Percentiles rank a stretch among this genome's conserved stretches.
phyloP scores from a whole-genome alignment of 2,113 vertebrate genomes.

The Arothron firmamentum region DNA sequence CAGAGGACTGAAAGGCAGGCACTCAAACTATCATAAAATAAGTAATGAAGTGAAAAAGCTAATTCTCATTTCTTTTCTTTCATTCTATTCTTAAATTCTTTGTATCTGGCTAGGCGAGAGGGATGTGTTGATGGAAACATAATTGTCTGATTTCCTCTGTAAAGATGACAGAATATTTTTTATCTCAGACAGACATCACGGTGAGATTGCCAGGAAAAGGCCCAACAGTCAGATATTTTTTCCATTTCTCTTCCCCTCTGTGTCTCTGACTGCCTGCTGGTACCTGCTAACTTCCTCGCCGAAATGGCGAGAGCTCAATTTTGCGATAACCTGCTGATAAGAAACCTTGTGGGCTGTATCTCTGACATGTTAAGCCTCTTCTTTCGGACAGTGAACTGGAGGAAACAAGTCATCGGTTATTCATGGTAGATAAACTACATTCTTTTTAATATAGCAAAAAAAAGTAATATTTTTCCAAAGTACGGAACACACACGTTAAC shows the following conservation, averaged over 20 bases:
- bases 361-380: constrained; percentile 24
- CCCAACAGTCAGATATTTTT: constrained; percentile 65
- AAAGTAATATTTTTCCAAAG: too few species aligned
- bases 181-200: constrained; percentile 58
- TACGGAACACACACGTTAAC: too few species aligned
- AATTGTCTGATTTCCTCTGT: constrained; percentile 51
- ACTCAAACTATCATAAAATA: too few species aligned
- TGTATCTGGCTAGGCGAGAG: not conserved
- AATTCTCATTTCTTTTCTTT: too few species aligned
- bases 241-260: constrained; percentile 7
- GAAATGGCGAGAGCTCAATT: constrained; percentile 36
- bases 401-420: too few species aligned
- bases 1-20: too few species aligned
- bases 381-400: too few species aligned
- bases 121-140: constrained; percentile 35
- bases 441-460: not conserved
- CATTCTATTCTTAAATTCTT: too few species aligned
- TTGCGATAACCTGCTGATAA: constrained; percentile 56
- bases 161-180: constrained; percentile 65
- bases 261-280: not conserved
- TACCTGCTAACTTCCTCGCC: not conserved
- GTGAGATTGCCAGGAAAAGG: constrained; percentile 54
- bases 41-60: too few species aligned
- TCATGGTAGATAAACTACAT: not conserved
- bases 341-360: constrained; percentile 38